Conservation (phyloP, 2,797 vertebrate genomes). For the Nasua narica region DNA sequence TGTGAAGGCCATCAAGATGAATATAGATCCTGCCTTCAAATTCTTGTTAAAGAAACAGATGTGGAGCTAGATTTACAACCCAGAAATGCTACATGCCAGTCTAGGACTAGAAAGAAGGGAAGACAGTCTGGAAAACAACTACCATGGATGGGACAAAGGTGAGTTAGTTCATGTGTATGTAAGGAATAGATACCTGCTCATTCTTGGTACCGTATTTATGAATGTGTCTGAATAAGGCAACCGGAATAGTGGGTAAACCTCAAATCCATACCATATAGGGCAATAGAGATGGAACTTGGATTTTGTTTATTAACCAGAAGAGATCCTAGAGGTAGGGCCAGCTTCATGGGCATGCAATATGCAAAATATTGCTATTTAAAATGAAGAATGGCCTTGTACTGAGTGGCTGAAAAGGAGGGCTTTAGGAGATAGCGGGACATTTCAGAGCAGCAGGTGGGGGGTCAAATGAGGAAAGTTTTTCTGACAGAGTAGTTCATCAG, state of each 20-base stretch:
- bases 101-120: not conserved
- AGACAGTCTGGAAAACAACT: not conserved
- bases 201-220: not conserved
- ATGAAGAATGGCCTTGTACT: not conserved
- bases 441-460: not conserved
- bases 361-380: not conserved
- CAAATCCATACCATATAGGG: not conserved
- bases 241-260: not conserved
- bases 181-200: not conserved
- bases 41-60: not conserved
- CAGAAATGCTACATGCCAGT: not conserved
- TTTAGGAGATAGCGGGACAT: not conserved
- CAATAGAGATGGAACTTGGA: not conserved
- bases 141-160: not conserved
- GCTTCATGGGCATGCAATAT: not conserved
- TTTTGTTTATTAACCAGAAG: not conserved
- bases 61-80: not conserved
- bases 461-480: not conserved
- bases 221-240: not conserved
- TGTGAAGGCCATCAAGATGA: not conserved
- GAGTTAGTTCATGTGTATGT: not conserved
- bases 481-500: not conserved
- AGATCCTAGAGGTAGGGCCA: not conserved
- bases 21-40: not conserved
- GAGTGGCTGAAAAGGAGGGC: not conserved